Evolutionary conservation across 1,140 invertebrate species (phyloP).

Genomic region (Semibalanus balanoides): DNA sequence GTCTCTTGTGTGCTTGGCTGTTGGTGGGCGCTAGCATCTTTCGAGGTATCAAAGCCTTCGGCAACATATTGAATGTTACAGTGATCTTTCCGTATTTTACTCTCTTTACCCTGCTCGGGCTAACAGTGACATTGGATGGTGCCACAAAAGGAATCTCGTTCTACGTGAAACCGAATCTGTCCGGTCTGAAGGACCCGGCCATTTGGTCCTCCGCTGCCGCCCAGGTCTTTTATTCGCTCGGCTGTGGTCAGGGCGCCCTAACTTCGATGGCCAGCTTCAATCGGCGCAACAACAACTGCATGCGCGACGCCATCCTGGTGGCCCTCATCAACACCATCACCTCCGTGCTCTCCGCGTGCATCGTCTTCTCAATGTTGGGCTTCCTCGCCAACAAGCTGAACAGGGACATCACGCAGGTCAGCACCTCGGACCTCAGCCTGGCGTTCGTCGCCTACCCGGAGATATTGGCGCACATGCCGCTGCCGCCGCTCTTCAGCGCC

Average conservation of each 20-base stretch:
- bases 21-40: neutral
- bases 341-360: constrained; percentile 51
- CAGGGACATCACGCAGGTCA: constrained; percentile 43
- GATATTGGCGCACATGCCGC: constrained; percentile 63
- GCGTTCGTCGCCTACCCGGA: constrained; percentile 77
- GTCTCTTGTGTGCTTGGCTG: neutral
- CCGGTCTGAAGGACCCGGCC: constrained; percentile 28
- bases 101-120: neutral
- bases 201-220: constrained; percentile 27
- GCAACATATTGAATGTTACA: neutral
- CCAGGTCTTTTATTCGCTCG: constrained; percentile 29
- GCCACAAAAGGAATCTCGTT: constrained; percentile 20
- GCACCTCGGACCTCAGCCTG: constrained; percentile 42
- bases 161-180: constrained; percentile 21
- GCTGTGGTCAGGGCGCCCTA: constrained; percentile 21
- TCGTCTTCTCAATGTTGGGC: constrained; percentile 61
- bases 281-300: constrained; percentile 11
- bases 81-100: neutral
- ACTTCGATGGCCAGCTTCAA: neutral
- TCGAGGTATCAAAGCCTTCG: neutral
- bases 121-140: constrained; percentile 11
- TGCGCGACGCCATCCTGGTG: constrained; percentile 30
- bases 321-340: constrained; percentile 32
- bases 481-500: constrained; percentile 60
- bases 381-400: constrained; percentile 55